Percentiles rank a stretch among this genome's conserved stretches.
Evolutionary conservation across 2,797 vertebrate species (phyloP).

Genomic region (Gobio occitaniae): DNA sequence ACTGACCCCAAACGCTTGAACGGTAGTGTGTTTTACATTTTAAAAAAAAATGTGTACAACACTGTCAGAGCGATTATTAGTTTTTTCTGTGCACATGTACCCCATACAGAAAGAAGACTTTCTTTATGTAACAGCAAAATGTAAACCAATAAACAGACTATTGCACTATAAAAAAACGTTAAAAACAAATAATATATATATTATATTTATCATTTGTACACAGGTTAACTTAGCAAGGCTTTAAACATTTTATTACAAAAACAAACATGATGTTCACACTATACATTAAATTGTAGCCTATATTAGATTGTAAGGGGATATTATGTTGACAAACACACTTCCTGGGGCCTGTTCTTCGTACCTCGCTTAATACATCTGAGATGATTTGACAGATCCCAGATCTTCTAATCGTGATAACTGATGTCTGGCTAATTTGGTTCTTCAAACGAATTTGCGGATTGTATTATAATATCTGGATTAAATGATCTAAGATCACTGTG

Average conservation of each 20-base stretch:
- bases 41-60: no score
- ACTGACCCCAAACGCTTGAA: background rate
- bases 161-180: conserved; percentile 43
- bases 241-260: conserved; percentile 80
- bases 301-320: conserved; percentile 32
- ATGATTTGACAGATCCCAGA: no score
- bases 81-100: background rate
- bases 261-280: conserved; percentile 26
- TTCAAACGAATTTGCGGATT: no score
- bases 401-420: no score
- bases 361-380: no score
- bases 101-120: conserved; percentile 26
- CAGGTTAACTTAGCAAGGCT: conserved; percentile 78
- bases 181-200: conserved; percentile 80
- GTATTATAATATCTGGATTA: no score
- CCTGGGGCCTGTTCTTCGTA: background rate
- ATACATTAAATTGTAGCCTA: conserved; percentile 41
- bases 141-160: background rate
- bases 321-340: conserved; percentile 48
- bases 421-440: no score
- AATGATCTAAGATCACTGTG: no score
- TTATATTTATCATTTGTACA: conserved; percentile 78
- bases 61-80: no score
- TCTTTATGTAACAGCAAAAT: conserved; percentile 28
- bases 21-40: no score